Evolutionary conservation across 1,140 invertebrate species (phyloP).

Genomic region (Drosophila albomicans): DNA sequence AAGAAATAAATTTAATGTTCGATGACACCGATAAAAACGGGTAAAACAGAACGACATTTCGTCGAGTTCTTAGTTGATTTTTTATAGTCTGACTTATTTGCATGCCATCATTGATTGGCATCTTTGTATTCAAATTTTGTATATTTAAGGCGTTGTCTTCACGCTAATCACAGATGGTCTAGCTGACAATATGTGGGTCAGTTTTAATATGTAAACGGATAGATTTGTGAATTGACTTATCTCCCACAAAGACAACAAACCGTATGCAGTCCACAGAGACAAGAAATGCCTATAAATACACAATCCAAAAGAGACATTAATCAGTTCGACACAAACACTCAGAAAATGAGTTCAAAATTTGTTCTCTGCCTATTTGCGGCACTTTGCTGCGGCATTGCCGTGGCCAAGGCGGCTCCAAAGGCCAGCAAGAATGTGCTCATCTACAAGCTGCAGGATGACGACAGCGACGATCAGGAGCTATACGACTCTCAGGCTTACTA

Average conservation of each 20-base stretch:
- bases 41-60: not conserved
- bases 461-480: conserved; percentile 15
- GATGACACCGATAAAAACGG: not conserved
- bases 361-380: conserved; percentile 34
- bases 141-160: not conserved
- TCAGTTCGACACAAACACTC: conserved; percentile 40
- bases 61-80: conserved; percentile 22
- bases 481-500: conserved; percentile 1
- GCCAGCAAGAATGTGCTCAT: not conserved
- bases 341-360: conserved; percentile 30
- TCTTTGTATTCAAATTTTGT: conserved; percentile 10
- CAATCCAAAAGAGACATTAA: conserved; percentile 12
- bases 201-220: conserved; percentile 3
- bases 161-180: conserved; percentile 1
- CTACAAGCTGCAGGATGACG: conserved; percentile 2
- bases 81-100: conserved; percentile 37
- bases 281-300: conserved; percentile 39
- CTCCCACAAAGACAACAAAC: not conserved
- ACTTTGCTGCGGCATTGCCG: conserved; percentile 21
- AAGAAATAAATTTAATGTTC: not conserved
- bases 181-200: not conserved
- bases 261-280: not conserved
- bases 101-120: conserved; percentile 13
- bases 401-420: conserved; percentile 10
- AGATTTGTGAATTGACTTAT: not conserved